Conservation (phyloP, 2,797 vertebrate species). For the Sitta carolinensis region DNA sequence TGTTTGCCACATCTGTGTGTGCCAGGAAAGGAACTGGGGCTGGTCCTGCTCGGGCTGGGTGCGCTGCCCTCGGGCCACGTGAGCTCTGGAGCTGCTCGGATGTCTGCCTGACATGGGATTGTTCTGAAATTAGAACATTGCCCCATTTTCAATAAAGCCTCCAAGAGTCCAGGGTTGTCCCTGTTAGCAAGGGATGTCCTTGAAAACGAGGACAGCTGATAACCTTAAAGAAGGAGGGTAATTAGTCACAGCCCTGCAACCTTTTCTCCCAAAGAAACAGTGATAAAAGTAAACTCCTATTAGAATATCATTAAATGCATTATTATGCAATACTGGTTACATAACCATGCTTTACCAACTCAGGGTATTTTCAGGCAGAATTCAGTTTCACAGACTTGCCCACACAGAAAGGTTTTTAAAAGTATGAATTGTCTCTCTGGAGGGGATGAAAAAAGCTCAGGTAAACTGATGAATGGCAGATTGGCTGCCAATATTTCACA, state of each 20-base stretch:
- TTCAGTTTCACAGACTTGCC: slow-evolving; percentile 20
- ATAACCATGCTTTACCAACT: slow-evolving; percentile 14
- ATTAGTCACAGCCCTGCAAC: slow-evolving; percentile 47
- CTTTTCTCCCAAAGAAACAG: slow-evolving; percentile 35
- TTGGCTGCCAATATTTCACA: neutral
- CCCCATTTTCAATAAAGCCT: slow-evolving; percentile 48
- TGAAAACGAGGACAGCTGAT: slow-evolving; percentile 49
- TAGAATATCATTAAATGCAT: slow-evolving; percentile 5
- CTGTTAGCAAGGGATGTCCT: slow-evolving; percentile 55
- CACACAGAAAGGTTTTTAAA: neutral
- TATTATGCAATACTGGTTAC: slow-evolving; percentile 44
- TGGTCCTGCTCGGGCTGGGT: neutral
- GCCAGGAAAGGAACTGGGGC: neutral
- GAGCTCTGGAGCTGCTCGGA: neutral
- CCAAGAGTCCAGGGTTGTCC: slow-evolving; percentile 32
- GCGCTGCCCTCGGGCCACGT: neutral
- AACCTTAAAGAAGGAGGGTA: slow-evolving; percentile 61
- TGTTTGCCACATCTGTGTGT: neutral
- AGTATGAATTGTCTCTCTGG: neutral
- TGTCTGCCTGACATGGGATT: slow-evolving; percentile 24
- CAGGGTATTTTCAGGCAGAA: slow-evolving; percentile 1
- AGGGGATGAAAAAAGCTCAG: neutral
- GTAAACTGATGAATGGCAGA: neutral
- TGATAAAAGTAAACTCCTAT: slow-evolving; percentile 35
- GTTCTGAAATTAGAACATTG: slow-evolving; percentile 50